Conservation (phyloP, 2,797 vertebrate species). For the Sciurus vulgaris region DNA sequence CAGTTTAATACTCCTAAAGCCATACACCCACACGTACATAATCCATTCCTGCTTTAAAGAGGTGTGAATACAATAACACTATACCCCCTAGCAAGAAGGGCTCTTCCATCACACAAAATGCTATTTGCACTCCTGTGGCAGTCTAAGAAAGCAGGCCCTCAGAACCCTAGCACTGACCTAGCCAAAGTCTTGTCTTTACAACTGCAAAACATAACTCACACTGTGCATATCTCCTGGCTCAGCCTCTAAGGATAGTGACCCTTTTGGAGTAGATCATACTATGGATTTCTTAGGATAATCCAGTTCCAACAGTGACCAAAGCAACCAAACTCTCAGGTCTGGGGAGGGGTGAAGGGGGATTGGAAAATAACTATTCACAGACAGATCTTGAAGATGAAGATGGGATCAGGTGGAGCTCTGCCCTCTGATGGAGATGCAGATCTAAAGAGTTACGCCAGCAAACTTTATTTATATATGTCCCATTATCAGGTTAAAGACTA, state of each 20-base stretch:
- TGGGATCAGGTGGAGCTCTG: no score
- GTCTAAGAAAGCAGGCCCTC: not conserved
- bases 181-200: not conserved
- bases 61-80: not conserved
- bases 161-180: not conserved
- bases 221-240: not conserved
- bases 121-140: not conserved
- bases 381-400: no score
- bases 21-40: not conserved
- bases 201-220: not conserved
- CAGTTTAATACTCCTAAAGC: not conserved
- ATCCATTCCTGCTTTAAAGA: slow-evolving; percentile 13
- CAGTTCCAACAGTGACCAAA: not conserved
- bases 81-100: not conserved
- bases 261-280: not conserved
- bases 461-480: no score
- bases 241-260: not conserved
- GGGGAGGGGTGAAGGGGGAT: no score
- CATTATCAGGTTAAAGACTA: not conserved
- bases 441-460: no score
- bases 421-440: no score
- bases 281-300: not conserved
- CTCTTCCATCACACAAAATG: not conserved
- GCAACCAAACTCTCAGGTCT: no score
- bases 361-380: no score